Base-by-base conservation (phyloP, 35 echinoderm and acorn worm genomes). In the Stichopus chloronotus region DNA sequence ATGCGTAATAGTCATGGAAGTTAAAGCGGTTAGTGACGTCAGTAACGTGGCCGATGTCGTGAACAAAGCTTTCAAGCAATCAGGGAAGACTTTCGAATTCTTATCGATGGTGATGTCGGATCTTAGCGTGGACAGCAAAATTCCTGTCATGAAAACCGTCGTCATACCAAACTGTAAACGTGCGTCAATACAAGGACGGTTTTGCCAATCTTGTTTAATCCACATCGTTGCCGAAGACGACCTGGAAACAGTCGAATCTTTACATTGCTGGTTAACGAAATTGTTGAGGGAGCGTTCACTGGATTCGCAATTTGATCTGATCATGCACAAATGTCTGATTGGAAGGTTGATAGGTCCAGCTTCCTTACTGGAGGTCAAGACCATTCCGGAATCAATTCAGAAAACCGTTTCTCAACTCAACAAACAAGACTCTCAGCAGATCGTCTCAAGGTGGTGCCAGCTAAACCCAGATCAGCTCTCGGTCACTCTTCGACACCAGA, bases 331-430 rank as follows among this genome's bases (percentile, higher is more conserved):
- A 7, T 57, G 12, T 65, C 56, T 88, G 7, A 59, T 88, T 25
- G 86, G 86, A 71, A 63, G 86, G 65, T 59, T 88, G 65, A 60
- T 88, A 20, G 59, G 86, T 43, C 86, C 86, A 88, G 86, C 86
- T 11, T 88, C 86, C n/a, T 88, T 88, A 53, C 61, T 59, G 7
- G 21, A 88, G 65, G 6, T 60, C 56, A 88, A 65, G 6, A 88
- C 86, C n/a, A 65, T 59, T 52, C 30, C 86, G 5, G 86, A 88
- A 21, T 56, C 86, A 56, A 88, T 88, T 9, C 11, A 14, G 58
- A 88, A 52, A 9, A 88, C 86, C 19, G 86, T 65, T 17, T 56
- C 56, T 57, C 86, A 88, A 88, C 61, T 88, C 30, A 76, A 25
- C 84, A 5, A 63, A 56, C 6, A 87, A 87, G 84, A 59, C n/a